Conservation (phyloP, 2,888 invertebrate species). For the Cepaea hortensis region DNA sequence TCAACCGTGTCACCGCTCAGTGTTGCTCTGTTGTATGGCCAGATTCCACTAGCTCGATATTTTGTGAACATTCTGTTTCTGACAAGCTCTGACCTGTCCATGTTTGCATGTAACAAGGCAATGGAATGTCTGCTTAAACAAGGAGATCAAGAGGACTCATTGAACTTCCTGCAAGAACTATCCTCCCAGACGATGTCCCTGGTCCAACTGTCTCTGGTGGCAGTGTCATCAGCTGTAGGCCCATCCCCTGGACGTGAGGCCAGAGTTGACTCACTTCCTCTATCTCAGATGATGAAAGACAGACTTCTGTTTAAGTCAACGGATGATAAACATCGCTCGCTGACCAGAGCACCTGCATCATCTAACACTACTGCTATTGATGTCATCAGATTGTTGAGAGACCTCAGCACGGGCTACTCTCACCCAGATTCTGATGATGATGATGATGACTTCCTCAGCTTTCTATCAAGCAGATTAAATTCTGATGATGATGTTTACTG, state of each 20-base stretch:
- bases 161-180: constrained; percentile 16
- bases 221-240: constrained; percentile 1
- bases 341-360: too few species aligned
- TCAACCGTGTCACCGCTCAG: neutral
- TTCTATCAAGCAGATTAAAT: too few species aligned
- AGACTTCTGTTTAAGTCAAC: constrained; percentile 4
- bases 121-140: neutral
- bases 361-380: too few species aligned
- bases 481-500: too few species aligned
- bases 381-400: too few species aligned
- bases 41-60: neutral
- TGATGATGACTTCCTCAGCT: too few species aligned
- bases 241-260: constrained; percentile 8
- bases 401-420: too few species aligned
- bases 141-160: neutral
- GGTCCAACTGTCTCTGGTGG: neutral
- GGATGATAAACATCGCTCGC: neutral
- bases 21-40: neutral
- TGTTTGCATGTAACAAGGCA: neutral
- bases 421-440: too few species aligned
- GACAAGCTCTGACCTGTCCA: neutral
- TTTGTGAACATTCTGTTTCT: constrained; percentile 8
- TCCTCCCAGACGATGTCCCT: constrained; percentile 18
- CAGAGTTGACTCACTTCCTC: neutral
- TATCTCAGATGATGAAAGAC: constrained; percentile 10